These are phyloP conservation scores for Drosophila bocqueti DNA, from an alignment of 1,140 invertebrate species.

Conservation along the genomic window DNA sequence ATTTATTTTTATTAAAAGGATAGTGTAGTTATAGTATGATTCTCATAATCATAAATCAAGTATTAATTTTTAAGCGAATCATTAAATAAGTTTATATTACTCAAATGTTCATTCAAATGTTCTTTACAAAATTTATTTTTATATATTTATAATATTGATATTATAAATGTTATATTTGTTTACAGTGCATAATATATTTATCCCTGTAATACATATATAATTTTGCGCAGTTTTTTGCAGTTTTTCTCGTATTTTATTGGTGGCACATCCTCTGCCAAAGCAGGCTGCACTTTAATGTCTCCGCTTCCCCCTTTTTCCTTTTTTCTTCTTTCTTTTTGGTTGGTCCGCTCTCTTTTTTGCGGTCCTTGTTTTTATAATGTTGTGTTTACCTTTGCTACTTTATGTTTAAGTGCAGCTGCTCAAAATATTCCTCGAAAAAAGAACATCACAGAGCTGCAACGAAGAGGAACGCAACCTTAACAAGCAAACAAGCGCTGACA, in stretches of 20 bases:
- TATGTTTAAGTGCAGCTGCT: slow-evolving; percentile 79
- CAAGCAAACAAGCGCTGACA: slow-evolving; percentile 70
- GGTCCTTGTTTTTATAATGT: slow-evolving; percentile 69
- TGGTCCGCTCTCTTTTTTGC: slow-evolving; percentile 20
- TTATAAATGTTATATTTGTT: neutral
- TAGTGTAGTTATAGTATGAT: too few species aligned
- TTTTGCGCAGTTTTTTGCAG: slow-evolving; percentile 59
- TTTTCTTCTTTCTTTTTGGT: slow-evolving; percentile 5
- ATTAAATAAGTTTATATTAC: too few species aligned
- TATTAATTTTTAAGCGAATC: too few species aligned
- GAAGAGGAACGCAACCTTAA: slow-evolving; percentile 46
- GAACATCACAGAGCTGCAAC: slow-evolving; percentile 16
- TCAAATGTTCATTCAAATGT: too few species aligned
- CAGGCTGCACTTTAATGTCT: slow-evolving; percentile 53
- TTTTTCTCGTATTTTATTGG: slow-evolving; percentile 64
- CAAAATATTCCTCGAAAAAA: slow-evolving; percentile 58
- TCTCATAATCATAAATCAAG: too few species aligned
- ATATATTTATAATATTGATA: neutral
- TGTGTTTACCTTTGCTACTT: slow-evolving; percentile 79
- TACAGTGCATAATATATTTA: slow-evolving; percentile 66
- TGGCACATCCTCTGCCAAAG: slow-evolving; percentile 31
- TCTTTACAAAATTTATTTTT: too few species aligned
- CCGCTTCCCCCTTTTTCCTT: neutral
- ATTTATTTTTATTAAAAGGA: too few species aligned
- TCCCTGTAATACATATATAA: slow-evolving; percentile 72